A percentile compares a stretch with the other conserved stretches of the same genome.
These are phyloP conservation scores for Sus cebifrons DNA, from an alignment of 2,797 vertebrate genomes.

Conservation along the genomic window DNA sequence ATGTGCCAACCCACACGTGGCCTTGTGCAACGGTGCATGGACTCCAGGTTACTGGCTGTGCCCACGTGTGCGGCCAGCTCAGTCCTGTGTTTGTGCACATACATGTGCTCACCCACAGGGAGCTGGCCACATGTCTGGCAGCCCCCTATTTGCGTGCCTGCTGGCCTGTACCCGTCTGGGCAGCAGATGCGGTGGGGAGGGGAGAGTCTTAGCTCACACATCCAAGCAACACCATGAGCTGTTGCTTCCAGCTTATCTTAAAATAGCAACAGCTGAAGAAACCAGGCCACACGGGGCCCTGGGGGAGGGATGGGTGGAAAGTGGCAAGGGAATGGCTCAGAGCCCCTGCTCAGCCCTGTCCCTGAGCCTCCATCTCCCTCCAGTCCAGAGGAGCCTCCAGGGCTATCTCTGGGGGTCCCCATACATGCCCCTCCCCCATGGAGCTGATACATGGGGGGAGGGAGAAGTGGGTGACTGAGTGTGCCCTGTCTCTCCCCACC, in stretches of 20 bases:
- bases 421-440: background rate
- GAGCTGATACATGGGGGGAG: background rate
- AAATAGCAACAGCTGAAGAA: slow-evolving; percentile 93
- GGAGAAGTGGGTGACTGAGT: background rate
- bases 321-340: slow-evolving; percentile 66
- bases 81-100: background rate
- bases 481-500: background rate
- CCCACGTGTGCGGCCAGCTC: background rate
- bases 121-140: slow-evolving; percentile 61
- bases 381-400: slow-evolving; percentile 37
- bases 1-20: background rate
- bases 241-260: slow-evolving; percentile 92
- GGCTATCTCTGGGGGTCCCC: slow-evolving; percentile 54
- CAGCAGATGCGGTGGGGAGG: slow-evolving; percentile 84
- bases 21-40: background rate
- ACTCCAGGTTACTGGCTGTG: background rate
- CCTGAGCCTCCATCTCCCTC: slow-evolving; percentile 59
- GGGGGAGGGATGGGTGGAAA: slow-evolving; percentile 77
- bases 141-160: slow-evolving; percentile 62
- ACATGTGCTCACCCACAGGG: slow-evolving; percentile 34
- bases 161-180: slow-evolving; percentile 72
- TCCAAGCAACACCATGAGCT: slow-evolving; percentile 87
- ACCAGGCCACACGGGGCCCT: slow-evolving; percentile 90
- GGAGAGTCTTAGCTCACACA: slow-evolving; percentile 86
- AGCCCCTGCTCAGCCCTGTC: slow-evolving; percentile 61